These are phyloP conservation scores for Acrocephalus kingi DNA, from an alignment of 2,113 vertebrate genomes.

Conservation along the genomic window DNA sequence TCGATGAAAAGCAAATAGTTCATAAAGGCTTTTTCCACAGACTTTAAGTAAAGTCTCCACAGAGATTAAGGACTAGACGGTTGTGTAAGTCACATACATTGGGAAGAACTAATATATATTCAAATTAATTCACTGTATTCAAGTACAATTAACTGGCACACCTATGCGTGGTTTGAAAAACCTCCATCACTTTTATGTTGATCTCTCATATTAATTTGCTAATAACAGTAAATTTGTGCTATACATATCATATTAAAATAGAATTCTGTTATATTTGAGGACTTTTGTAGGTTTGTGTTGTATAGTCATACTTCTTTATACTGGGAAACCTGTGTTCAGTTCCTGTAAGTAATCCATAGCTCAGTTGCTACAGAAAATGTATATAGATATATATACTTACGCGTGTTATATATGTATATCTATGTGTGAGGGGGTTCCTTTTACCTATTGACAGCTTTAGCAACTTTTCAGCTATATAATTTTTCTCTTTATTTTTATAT, in stretches of 20 bases:
- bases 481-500: neutral
- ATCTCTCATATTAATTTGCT: neutral
- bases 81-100: neutral
- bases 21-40: neutral
- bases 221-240: neutral
- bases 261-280: neutral
- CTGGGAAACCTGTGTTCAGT: neutral
- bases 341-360: neutral
- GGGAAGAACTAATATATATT: neutral
- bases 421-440: accelerated
- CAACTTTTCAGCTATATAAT: neutral
- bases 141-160: neutral
- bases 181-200: neutral
- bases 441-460: neutral
- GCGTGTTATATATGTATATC: neutral
- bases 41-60: neutral
- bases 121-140: neutral
- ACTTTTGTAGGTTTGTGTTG: neutral
- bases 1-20: accelerated
- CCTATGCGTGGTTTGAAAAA: neutral
- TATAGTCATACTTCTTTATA: neutral
- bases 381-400: neutral
- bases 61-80: neutral
- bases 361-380: neutral
- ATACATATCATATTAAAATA: neutral